Evolutionary conservation across 2,113 vertebrate genomes (phyloP), one percentile per base, ranked within the genome.

Genomic region (Solenodon paradoxus): DNA sequence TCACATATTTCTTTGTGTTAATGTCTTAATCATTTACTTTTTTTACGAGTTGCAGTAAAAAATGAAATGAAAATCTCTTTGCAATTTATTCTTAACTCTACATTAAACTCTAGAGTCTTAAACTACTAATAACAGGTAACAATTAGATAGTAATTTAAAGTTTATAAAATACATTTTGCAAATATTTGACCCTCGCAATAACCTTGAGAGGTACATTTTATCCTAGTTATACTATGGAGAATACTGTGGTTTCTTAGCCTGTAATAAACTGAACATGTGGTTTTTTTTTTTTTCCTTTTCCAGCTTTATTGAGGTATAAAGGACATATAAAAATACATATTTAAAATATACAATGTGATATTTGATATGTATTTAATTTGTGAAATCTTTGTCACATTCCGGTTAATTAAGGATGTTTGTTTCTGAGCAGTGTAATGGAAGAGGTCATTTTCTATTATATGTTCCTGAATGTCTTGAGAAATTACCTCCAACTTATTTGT

Each of bases 11-110:
- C 61, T 84, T 91, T 51, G 35, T 17, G 30, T 89, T 92, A 86
- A 69, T 92, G 12, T 88, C 28, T 71, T 95, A 74, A 84, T 75
- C 47, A 69, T 68, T 90, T 95, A 68, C 49, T 91, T 63, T 85
- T 95, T 88, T 96, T 90, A 87, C 94, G 35, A 77, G 20, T 32
- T 92, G 32, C 63, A 90, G 45, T 82, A 78, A 92, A 93, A n/a
- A 87, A 45, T 78, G 49, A 93, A 72, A 63, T 38, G 26, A 88
- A 95, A 96, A 92, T 88, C 2, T 53, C 45, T 72, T 89, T 88
- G 55, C 53, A 24, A 82, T 85, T 93, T 93, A 95, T 61, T 78
- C 32, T 90, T 80, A 93, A 61, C 51, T 83, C 28, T 74, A 53
- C 45, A 71, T 77, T 83, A 87, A 96, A 82, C 17, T 61, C 64